A percentile compares a stretch with the other conserved stretches of the same genome.
phyloP scores from a whole-genome alignment of 2,888 invertebrate genomes.

The Pyrochroa serraticornis region DNA sequence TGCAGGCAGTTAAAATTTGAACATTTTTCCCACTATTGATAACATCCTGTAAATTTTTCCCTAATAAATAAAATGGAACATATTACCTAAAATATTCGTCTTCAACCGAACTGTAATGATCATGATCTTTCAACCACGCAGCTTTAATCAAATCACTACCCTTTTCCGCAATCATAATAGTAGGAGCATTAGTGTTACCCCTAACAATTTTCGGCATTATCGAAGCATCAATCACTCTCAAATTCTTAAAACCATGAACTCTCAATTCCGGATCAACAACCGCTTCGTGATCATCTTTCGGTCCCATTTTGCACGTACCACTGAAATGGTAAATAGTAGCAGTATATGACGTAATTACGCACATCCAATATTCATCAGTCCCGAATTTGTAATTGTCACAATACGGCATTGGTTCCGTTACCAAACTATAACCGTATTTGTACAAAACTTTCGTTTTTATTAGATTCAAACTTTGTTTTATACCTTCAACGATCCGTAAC shows the following conservation, averaged over 20 bases:
- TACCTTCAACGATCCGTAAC: slow-evolving; percentile 65
- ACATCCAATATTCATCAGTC: slow-evolving; percentile 70
- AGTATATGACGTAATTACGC: slow-evolving; percentile 69
- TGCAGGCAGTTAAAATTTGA: neutral
- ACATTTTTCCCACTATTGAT: slow-evolving; percentile 8
- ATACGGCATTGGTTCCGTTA: slow-evolving; percentile 64
- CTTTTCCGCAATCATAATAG: slow-evolving; percentile 58
- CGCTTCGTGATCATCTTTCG: slow-evolving; percentile 64
- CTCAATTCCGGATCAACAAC: slow-evolving; percentile 70
- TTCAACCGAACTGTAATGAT: neutral
- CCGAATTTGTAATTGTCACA: slow-evolving; percentile 66
- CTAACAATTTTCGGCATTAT: slow-evolving; percentile 68
- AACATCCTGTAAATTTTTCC: slow-evolving; percentile 9
- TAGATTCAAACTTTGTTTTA: slow-evolving; percentile 65
- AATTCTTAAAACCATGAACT: slow-evolving; percentile 66
- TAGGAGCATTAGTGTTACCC: slow-evolving; percentile 58
- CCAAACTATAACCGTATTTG: slow-evolving; percentile 62
- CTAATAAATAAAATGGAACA: slow-evolving; percentile 5
- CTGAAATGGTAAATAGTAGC: slow-evolving; percentile 73
- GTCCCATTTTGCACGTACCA: slow-evolving; percentile 76
- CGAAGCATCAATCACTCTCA: slow-evolving; percentile 73
- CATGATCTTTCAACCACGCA: slow-evolving; percentile 34
- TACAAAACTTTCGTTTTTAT: slow-evolving; percentile 66
- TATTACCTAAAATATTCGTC: neutral
- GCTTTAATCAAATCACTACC: slow-evolving; percentile 55